Evolutionary conservation across 2,113 vertebrate species (phyloP), one percentile per base, ranked within the genome.

Genomic region (Erpornis zantholeuca): DNA sequence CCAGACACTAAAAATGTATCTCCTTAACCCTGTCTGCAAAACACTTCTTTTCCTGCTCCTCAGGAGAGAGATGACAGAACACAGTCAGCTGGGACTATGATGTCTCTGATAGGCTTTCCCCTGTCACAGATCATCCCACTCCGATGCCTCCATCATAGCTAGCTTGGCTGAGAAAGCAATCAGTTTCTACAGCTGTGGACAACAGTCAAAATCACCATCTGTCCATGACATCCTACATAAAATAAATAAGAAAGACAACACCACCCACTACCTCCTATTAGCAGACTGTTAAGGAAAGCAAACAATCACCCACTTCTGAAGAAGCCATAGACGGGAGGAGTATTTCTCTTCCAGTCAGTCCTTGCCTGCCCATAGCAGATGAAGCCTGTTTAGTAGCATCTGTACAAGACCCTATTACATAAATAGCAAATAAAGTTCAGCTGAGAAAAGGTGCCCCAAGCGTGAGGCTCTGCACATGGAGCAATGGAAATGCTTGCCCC

Each of bases 201-300:
- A 88, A 63, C 44, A 64, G 35, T 84, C 69, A 84, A 78, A 92
- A 91, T 88, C 73, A 52, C 47, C 69, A 78, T 73, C 92, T 95
- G 82, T 79, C 38, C 66, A 69, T 50, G 86, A 80, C 15, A 54
- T 28, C 45, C 82, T 88, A 85, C 68, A 25, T 66, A 59, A 93
- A 88, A 86, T 76, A 92, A 92, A 61, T 87, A 90, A 71, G 72
- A 69, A 53, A 81, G 72, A 90, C 75, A 94, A 19, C 92, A 96
- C 52, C 64, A 90, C 75, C 76, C 86, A 86, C 64, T 47, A 90
- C 82, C 64, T 83, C 86, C 60, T 86, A 86, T 86, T 90, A 93
- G 69, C 71, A 75, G 42, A 36, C 60, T 63, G 56, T 81, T 80
- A 92, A 86, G 40, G 71, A 89, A 92, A 96, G 90, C 87, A 94